These are phyloP conservation scores for Passer montanus DNA, from an alignment of 2,113 vertebrate genomes.

Conservation along the genomic window DNA sequence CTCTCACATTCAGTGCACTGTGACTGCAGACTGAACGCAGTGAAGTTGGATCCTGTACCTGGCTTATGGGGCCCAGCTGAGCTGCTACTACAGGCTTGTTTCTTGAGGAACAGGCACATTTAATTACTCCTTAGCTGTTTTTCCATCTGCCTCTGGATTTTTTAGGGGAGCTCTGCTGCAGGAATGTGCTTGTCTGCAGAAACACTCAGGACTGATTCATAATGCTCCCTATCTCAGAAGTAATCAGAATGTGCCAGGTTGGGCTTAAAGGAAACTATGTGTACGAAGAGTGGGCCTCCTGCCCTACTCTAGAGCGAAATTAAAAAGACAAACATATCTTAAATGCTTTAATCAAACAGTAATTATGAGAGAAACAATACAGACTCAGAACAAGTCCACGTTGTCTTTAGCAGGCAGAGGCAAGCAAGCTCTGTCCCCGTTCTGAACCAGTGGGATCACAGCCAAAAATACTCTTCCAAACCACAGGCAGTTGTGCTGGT, in stretches of 20 bases:
- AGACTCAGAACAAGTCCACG: neutral
- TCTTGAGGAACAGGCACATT: neutral
- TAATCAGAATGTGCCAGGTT: slow-evolving; percentile 12
- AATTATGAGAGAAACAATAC: slow-evolving; percentile 39
- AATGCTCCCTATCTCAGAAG: neutral
- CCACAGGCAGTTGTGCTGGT: neutral
- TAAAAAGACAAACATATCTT: slow-evolving; percentile 32
- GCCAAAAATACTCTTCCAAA: slow-evolving; percentile 32
- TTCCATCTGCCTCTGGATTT: slow-evolving; percentile 40
- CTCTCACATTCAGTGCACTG: neutral
- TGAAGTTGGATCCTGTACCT: neutral
- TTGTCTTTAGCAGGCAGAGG: slow-evolving; percentile 40
- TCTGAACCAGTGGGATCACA: neutral
- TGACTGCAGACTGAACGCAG: neutral
- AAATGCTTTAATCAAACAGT: slow-evolving; percentile 7
- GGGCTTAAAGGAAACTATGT: neutral
- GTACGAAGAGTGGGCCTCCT: neutral
- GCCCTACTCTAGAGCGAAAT: neutral
- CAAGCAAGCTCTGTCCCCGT: neutral
- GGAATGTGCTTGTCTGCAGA: slow-evolving; percentile 40
- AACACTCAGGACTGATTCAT: slow-evolving; percentile 7
- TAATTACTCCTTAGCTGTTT: slow-evolving; percentile 14
- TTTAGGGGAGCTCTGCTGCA: slow-evolving; percentile 24
- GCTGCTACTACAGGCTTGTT: neutral
- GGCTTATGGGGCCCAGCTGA: neutral